Percentiles rank a stretch among this genome's conserved stretches.
Evolutionary conservation across 2,888 invertebrate genomes (phyloP).

Genomic region (Hecatera dysodea): DNA sequence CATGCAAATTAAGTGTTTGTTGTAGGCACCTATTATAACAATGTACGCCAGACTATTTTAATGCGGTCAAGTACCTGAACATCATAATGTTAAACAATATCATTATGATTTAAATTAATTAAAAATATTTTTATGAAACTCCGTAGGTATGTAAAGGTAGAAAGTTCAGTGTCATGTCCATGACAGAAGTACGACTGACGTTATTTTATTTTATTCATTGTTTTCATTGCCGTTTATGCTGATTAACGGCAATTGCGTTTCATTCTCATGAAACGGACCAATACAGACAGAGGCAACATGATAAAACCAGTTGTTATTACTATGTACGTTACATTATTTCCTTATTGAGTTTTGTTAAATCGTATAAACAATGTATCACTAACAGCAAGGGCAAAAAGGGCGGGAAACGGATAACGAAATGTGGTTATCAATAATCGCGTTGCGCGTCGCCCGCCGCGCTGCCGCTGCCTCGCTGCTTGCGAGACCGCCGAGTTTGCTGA

Average conservation of each 20-base stretch:
- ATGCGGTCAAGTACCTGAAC: slow-evolving; percentile 53
- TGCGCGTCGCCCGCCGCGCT: no score
- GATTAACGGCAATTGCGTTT: slow-evolving; percentile 17
- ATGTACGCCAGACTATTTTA: slow-evolving; percentile 54
- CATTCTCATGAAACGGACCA: slow-evolving; percentile 8
- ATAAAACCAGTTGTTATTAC: slow-evolving; percentile 38
- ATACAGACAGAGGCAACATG: slow-evolving; percentile 27
- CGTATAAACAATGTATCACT: slow-evolving; percentile 37
- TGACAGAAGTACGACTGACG: neutral
- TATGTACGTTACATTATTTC: slow-evolving; percentile 52
- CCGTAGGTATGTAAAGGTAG: slow-evolving; percentile 15
- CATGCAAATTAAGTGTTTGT: slow-evolving; percentile 54
- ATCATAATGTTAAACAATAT: slow-evolving; percentile 31
- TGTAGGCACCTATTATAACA: slow-evolving; percentile 47
- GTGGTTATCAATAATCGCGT: slow-evolving; percentile 46
- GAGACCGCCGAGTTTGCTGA: slow-evolving; percentile 28
- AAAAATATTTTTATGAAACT: slow-evolving; percentile 1
- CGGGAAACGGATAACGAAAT: slow-evolving; percentile 47
- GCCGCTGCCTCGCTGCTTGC: slow-evolving; percentile 16
- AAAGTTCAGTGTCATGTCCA: slow-evolving; percentile 20
- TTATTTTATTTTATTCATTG: slow-evolving; percentile 12
- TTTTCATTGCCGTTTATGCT: slow-evolving; percentile 10
- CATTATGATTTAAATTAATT: slow-evolving; percentile 22
- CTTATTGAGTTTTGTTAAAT: slow-evolving; percentile 51
- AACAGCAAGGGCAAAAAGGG: slow-evolving; percentile 60